Evolutionary conservation across 2,888 invertebrate species (phyloP), one percentile per base, ranked within the genome.

Genomic region (Eulithis testata): DNA sequence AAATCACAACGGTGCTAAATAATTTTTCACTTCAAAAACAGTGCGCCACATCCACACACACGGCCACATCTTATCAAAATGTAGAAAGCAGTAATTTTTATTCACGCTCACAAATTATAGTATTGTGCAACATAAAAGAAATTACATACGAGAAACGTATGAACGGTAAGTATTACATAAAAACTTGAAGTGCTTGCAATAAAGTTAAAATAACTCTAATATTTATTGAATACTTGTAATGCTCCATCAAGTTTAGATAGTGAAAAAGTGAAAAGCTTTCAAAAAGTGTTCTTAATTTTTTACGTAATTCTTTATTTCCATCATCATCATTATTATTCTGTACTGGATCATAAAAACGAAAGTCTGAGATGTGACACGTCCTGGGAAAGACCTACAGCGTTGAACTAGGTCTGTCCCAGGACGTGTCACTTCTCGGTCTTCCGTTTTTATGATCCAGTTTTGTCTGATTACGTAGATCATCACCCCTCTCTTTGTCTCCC

Each of bases 71-170:
- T 49, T 49, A 21, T 4, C 76, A 79, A 77, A 82, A 73, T 75
- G 68, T 78, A 75, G 78, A 76, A 80, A 77, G 73, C 70, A 77
- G 80, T 81, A 83, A 55, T 61, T 61, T 57, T 66, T 49, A 77
- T 80, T 77, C 76, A 75, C 78, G 72, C 75, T 75, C 66, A 78
- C 83, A 83, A 85, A 87, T 87, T 85, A 85, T 78, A 72, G 11
- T 78, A 83, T 87, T 86, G 82, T 83, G 82, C 75, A 85, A 86
- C 78, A 76, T 77, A 81, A 80, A 78, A 81, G 75, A 77, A 75
- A 78, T 76, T 78, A 75, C 73, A 74, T 61, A 65, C 53, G 56
- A 62, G 56, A 69, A 58, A 63, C 65, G 69, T 43, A 55, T 55
- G 40, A 5, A 44, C n/a, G 36, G 61, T 61, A 64, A 58, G 51